Conservation (phyloP, 2,113 vertebrate species). For the Notarius quadriscutis region DNA sequence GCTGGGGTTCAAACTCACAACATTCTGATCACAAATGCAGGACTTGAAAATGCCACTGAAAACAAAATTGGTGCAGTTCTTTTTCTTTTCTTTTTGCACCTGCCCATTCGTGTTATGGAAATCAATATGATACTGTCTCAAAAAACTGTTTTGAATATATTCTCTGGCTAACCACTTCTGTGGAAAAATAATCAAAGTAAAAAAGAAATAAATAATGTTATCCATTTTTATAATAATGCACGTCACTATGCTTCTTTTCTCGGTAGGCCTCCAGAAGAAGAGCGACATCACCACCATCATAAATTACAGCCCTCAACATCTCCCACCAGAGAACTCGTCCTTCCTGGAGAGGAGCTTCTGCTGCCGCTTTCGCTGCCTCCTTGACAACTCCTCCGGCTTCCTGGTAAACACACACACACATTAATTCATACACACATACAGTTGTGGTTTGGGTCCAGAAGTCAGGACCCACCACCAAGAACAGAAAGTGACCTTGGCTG, state of each 20-base stretch:
- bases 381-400: conserved; percentile 74
- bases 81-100: too few species aligned
- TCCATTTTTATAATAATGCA: background rate
- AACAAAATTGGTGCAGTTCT: background rate
- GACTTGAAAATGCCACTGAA: background rate
- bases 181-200: too few species aligned
- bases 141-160: background rate
- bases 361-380: conserved; percentile 73
- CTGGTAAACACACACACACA: conserved; percentile 59
- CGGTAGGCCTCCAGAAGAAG: conserved; percentile 50
- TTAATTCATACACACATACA: background rate
- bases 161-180: background rate
- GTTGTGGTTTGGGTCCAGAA: background rate
- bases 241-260: background rate
- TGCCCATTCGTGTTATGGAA: background rate
- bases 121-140: background rate
- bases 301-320: conserved; percentile 54
- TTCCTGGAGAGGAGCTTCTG: conserved; percentile 74
- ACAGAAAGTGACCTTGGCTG: background rate
- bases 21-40: background rate
- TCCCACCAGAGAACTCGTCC: conserved; percentile 68
- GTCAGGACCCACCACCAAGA: background rate
- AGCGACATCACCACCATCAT: conserved; percentile 49
- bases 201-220: too few species aligned
- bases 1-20: background rate